A percentile compares a stretch with the other conserved stretches of the same genome.
phyloP scores from a whole-genome alignment of 2,797 vertebrate genomes.

The Pelochelys cantorii region DNA sequence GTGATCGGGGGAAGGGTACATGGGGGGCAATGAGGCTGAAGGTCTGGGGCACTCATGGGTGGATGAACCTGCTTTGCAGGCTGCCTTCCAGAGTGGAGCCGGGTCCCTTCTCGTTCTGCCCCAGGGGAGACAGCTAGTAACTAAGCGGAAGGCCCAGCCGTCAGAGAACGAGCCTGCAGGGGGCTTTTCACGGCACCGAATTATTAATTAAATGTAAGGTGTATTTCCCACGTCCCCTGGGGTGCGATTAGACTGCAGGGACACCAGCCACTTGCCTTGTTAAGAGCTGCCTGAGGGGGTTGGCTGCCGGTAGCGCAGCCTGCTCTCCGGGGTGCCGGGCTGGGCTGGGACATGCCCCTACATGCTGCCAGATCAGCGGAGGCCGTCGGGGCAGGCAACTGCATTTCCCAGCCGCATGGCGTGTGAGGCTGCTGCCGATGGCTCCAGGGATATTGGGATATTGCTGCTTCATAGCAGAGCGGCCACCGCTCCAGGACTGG shows the following conservation, averaged over 20 bases:
- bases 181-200: background rate
- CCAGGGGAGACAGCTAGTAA: background rate
- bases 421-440: too few relatives aligned
- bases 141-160: background rate
- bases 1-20: background rate
- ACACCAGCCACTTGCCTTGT: background rate
- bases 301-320: background rate
- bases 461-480: too few relatives aligned
- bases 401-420: too few relatives aligned
- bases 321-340: background rate
- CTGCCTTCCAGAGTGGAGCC: background rate
- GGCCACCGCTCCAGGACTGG: too few relatives aligned
- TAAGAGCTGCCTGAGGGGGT: background rate
- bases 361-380: too few relatives aligned
- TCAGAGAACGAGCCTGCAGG: background rate
- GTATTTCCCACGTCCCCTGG: slow-evolving; percentile 37
- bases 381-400: too few relatives aligned
- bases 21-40: background rate
- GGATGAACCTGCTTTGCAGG: background rate
- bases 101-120: background rate
- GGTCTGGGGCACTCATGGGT: background rate
- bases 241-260: slow-evolving; percentile 36
- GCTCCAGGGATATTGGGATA: too few relatives aligned
- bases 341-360: too few relatives aligned
- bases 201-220: slow-evolving; percentile 66